Base-by-base conservation (phyloP, 1,140 invertebrate species). In the Drosophila tristis region DNA sequence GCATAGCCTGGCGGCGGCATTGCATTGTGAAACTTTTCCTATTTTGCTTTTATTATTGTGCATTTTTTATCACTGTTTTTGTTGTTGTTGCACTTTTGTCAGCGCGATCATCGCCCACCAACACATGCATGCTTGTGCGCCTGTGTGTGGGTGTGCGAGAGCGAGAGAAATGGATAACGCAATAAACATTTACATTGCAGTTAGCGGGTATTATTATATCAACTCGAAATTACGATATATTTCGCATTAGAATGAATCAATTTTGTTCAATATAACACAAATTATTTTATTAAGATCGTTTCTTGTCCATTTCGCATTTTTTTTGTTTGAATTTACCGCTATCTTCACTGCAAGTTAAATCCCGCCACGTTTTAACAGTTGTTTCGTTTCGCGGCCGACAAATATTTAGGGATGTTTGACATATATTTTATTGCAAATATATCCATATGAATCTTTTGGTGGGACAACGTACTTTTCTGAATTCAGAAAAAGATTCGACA, bases 21-120 rank as follows among this genome's bases (percentile, higher is more conserved):
- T 66, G 60, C 63, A 66, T 66, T 66, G 63, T 31, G 63, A 66
- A 66, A 65, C 63, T 65, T 65, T 65, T 65, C 63, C 45, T 45
- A 50, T 60, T 35, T 65, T 53, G 61, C 26, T 48, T 51, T 49
- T 53, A 20, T 44, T 44, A 35, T 50, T 65, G 60, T 66, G 43
- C 31, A 68, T 67, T 68, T 67, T 62, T 68, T 68, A 56, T 68
- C 64, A 68, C 64, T 67, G 61, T 53, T 49, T 9, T 25, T 49
- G 20, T 44, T 66, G 66, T 25, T 49, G 20, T 44, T 66, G 66
- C 66, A 48, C 66, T 67, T 65, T 63, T 65, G 63, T 47, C 25
- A 44, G 6, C 42, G 35, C 64, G 64, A 66, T 66, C 35, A 39
- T 39, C 35, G 35, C 11, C 35, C 11, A 39, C 11, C 35, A 39